Evolutionary conservation across 2,888 invertebrate species (phyloP), one percentile per base, ranked within the genome.

Genomic region (Zelleria hepariella): DNA sequence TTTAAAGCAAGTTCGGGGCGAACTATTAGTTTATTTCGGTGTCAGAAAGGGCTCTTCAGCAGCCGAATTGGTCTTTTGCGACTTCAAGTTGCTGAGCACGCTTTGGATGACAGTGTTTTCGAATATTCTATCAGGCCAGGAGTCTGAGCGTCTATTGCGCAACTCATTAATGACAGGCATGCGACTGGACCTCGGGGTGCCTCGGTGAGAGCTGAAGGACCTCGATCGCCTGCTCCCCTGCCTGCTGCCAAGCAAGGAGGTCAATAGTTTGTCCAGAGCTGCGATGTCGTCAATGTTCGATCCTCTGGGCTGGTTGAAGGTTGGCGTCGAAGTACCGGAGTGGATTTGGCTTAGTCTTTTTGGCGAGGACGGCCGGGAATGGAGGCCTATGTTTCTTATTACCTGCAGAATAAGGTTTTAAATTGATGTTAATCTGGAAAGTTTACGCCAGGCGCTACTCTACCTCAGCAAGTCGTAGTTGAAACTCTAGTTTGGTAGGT

Each of bases 251-350:
- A 93, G 73, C 18, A 93, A 76, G 27, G 91, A 90, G 24, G 90
- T 91, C 10, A 93, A 86, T 21, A 93, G 80, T 70, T 91, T 91
- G 68, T 93, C 93, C 56, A 93, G 75, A 1, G 90, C 89, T 26
- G 90, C 92, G 42, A 93, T 89, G 66, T 93, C 93, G 61, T 91
- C 91, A 7, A 83, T 69, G 65, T 83, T 90, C 0, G 90, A 85
- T 48, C 64, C 64, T 62, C 70, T 75, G 62, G 71, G 58, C 54
- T 65, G 67, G 18, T 62, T 63, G 23, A 64, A 58, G 56, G 61
- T 60, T 62, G 85, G 81, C 5, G 87, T 78, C 10, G 78, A 70
- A 21, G 70, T 68, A 2, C 78, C 79, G 1, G 86, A 81, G 56
- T 78, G 72, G 18, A 78, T 63, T 42, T 73, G 66, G 63, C 82